A percentile compares a stretch with the other conserved stretches of the same genome.
phyloP scores from a whole-genome alignment of 2,113 vertebrate genomes.

The Leptosomus discolor region DNA sequence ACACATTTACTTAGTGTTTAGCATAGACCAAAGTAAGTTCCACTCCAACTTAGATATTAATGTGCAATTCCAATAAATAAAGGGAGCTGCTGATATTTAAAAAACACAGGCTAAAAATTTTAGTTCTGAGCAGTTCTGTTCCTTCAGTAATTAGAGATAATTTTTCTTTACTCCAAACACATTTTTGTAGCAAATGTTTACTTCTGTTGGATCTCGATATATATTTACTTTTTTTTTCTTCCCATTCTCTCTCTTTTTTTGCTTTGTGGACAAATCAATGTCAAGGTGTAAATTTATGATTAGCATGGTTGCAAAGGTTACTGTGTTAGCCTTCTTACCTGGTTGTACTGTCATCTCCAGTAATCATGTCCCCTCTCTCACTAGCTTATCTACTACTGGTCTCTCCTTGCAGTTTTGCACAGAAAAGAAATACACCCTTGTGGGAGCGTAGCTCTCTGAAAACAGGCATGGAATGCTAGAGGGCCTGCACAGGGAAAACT shows the following conservation, averaged over 20 bases:
- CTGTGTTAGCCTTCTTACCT: neutral
- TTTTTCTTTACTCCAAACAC: neutral
- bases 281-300: neutral
- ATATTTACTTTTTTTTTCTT: neutral
- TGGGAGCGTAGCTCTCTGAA: no score
- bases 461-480: no score
- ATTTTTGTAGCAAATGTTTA: neutral
- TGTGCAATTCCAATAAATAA: neutral
- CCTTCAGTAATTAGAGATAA: fast-evolving
- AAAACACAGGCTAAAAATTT: neutral
- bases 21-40: neutral
- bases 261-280: neutral
- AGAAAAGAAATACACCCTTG: neutral
- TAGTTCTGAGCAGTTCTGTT: neutral
- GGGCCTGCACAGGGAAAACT: no score
- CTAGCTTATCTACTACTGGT: neutral
- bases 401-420: neutral
- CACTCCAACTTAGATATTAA: neutral
- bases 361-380: neutral
- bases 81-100: neutral
- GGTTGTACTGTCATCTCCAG: neutral
- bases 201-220: neutral
- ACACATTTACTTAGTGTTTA: neutral
- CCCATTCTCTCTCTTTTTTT: neutral
- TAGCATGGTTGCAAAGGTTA: neutral